phyloP scores from a whole-genome alignment of 2,888 invertebrate species.

The Bursaphelenchus okinawaensis region DNA sequence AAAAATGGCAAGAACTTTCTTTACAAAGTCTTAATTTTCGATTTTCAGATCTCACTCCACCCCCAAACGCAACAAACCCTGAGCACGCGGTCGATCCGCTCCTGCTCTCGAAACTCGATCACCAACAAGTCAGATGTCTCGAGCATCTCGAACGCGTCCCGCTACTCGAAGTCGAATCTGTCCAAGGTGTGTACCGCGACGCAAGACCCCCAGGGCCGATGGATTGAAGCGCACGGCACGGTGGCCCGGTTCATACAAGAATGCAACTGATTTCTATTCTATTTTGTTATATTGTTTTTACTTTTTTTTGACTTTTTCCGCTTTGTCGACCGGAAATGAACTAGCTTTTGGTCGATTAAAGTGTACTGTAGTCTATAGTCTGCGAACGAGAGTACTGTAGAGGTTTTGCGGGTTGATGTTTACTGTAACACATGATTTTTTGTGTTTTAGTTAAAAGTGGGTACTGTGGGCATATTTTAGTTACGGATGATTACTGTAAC shows the following conservation, averaged over 20 bases:
- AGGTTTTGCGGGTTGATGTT: too few species aligned
- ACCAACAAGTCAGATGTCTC: not conserved
- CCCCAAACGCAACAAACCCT: not conserved
- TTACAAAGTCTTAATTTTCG: not conserved
- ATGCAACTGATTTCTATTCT: not conserved
- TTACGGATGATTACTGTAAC: too few species aligned
- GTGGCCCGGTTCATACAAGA: conserved; percentile 9
- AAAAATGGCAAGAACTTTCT: too few species aligned
- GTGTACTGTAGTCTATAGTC: too few species aligned
- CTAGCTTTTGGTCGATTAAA: too few species aligned
- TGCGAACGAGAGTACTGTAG: too few species aligned
- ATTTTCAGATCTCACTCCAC: not conserved
- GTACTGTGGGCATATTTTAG: too few species aligned
- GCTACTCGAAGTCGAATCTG: conserved; percentile 18
- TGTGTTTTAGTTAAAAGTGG: too few species aligned
- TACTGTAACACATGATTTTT: too few species aligned
- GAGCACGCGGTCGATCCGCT: not conserved
- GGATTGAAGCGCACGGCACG: conserved; percentile 20
- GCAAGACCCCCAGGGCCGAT: conserved; percentile 16
- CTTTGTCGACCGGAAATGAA: too few species aligned
- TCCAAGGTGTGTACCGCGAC: conserved; percentile 18
- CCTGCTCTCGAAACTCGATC: not conserved
- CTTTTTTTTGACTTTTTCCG: not conserved
- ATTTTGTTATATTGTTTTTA: conserved; percentile 10
- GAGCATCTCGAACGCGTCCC: not conserved